A percentile compares a stretch with the other conserved stretches of the same genome.
Conservation (phyloP, 2,113 vertebrate species). For the Cavia porcellus region DNA sequence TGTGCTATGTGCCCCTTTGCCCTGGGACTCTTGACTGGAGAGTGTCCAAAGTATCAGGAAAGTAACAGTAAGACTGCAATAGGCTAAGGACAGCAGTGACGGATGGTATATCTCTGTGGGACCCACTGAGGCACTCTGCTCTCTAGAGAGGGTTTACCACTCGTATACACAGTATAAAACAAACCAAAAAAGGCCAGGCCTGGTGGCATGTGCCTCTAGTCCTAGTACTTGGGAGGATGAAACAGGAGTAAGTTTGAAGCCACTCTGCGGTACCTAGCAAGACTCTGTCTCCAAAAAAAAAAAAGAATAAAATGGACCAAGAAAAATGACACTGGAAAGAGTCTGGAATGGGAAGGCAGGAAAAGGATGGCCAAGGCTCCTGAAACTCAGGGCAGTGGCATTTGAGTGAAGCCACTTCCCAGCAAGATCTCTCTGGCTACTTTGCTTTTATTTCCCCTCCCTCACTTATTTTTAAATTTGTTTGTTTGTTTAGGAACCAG, state of each 20-base stretch:
- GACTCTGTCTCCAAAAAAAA: neutral
- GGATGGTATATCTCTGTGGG: neutral
- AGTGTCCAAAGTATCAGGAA: slow-evolving; percentile 39
- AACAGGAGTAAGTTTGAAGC: neutral
- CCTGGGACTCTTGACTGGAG: neutral
- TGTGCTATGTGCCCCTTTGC: neutral
- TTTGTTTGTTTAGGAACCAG: no score
- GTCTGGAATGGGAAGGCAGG: neutral
- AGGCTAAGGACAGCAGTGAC: neutral
- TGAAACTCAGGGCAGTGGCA: neutral
- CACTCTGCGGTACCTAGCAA: neutral
- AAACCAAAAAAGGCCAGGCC: neutral
- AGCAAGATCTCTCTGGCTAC: neutral
- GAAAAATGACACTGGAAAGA: neutral
- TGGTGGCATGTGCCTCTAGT: neutral
- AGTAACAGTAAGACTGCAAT: neutral
- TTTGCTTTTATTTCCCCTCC: neutral
- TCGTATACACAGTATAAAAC: neutral
- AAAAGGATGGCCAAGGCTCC: neutral
- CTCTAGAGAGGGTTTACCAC: neutral
- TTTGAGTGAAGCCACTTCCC: neutral
- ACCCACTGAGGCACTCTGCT: neutral
- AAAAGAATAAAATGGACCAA: neutral
- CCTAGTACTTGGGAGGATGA: neutral
- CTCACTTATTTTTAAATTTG: neutral